Percentiles rank a stretch among this genome's conserved stretches.
Evolutionary conservation across 1,140 invertebrate genomes (phyloP).

Genomic region (Samia ricini): DNA sequence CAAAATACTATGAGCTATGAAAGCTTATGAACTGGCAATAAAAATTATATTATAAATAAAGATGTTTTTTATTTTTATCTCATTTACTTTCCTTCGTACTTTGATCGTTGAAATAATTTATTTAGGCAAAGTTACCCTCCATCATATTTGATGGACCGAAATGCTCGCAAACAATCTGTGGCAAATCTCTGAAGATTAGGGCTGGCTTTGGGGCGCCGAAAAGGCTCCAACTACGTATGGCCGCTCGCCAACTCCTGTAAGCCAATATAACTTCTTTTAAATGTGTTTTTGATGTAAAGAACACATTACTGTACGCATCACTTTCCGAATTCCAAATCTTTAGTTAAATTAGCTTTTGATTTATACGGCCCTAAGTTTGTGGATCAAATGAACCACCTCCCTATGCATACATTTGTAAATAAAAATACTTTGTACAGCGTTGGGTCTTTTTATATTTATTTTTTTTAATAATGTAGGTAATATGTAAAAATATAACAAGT

Average conservation of each 20-base stretch:
- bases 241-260: slow-evolving; percentile 70
- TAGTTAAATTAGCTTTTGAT: slow-evolving; percentile 72
- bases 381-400: not conserved
- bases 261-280: slow-evolving; percentile 78
- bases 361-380: slow-evolving; percentile 56
- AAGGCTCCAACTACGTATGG: slow-evolving; percentile 70
- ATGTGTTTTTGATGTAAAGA: slow-evolving; percentile 78
- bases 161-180: slow-evolving; percentile 71
- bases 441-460: no score
- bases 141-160: slow-evolving; percentile 65
- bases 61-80: not conserved
- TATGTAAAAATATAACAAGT: no score
- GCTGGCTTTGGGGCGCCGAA: slow-evolving; percentile 62
- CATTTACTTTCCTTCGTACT: not conserved
- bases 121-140: slow-evolving; percentile 50
- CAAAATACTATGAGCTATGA: not conserved
- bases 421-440: no score
- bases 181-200: slow-evolving; percentile 69
- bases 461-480: no score
- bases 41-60: not conserved
- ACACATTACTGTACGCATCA: slow-evolving; percentile 69
- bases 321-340: slow-evolving; percentile 55
- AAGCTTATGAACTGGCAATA: not conserved
- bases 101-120: slow-evolving; percentile 44
- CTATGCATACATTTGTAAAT: not conserved